phyloP scores from a whole-genome alignment of 2,113 vertebrate species.

The Peromyscus leucopus region DNA sequence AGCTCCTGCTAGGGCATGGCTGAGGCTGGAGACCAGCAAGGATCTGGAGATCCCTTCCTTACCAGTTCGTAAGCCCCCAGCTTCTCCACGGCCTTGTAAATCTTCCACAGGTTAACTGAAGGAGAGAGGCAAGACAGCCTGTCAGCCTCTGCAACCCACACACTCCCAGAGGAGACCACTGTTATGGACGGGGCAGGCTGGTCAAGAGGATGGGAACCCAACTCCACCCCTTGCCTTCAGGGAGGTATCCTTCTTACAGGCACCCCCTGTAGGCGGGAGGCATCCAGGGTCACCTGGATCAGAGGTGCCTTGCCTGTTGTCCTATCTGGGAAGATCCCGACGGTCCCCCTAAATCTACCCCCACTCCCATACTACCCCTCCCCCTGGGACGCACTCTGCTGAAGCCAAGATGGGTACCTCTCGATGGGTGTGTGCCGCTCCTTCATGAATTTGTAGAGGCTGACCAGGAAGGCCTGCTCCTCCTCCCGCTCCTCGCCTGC shows the following conservation, averaged over 20 bases:
- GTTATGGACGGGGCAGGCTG: neutral
- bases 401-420: constrained; percentile 98
- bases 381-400: constrained; percentile 92
- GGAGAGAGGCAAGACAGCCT: neutral
- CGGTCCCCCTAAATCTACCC: neutral
- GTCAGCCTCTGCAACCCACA: neutral
- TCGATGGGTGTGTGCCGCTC: constrained; percentile 94
- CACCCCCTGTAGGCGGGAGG: neutral
- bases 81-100: constrained; percentile 96
- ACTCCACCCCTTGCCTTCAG: neutral
- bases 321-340: neutral
- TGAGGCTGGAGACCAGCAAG: neutral
- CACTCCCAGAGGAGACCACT: neutral
- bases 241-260: neutral
- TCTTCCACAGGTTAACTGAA: constrained; percentile 96
- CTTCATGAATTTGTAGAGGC: constrained; percentile 96
- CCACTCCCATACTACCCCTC: constrained; percentile 26
- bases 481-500: constrained; percentile 86
- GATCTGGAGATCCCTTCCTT: constrained; percentile 74
- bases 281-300: neutral
- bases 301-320: neutral
- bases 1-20: neutral
- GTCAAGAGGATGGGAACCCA: neutral
- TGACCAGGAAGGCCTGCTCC: constrained; percentile 93
- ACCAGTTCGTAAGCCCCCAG: constrained; percentile 96